Conservation (phyloP, 2,113 vertebrate genomes). For the Rhineura floridana region DNA sequence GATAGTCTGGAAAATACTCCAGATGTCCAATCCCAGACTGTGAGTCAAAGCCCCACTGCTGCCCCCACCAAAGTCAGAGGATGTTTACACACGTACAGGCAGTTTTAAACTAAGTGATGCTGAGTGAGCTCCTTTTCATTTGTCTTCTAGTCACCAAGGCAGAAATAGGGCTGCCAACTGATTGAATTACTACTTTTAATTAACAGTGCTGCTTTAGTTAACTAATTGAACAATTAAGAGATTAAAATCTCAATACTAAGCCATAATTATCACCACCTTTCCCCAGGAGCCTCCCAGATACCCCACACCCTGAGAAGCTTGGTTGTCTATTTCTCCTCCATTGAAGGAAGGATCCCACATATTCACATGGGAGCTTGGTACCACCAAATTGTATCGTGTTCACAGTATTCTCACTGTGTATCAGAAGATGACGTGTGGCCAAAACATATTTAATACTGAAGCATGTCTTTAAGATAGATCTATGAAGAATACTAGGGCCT, state of each 20-base stretch:
- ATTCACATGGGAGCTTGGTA: not conserved
- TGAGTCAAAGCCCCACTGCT: slow-evolving; percentile 8
- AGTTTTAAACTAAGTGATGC: not conserved
- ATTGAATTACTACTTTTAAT: slow-evolving; percentile 17
- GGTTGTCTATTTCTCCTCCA: not conserved
- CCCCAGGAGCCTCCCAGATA: not conserved
- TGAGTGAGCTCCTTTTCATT: not conserved
- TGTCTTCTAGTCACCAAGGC: not conserved
- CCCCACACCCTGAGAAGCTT: not conserved
- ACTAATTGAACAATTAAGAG: slow-evolving; percentile 28
- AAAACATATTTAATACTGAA: not conserved
- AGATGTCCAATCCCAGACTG: slow-evolving; percentile 3
- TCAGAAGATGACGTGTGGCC: not conserved
- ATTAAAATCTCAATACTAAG: not conserved
- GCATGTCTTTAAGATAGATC: not conserved
- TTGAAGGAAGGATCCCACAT: not conserved
- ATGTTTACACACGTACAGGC: not conserved
- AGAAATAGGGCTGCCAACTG: slow-evolving; percentile 1
- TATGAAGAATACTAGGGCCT: not conserved
- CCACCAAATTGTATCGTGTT: not conserved
- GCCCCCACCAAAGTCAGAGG: not conserved
- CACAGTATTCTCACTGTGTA: not conserved
- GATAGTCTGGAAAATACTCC: not conserved
- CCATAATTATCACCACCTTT: not conserved
- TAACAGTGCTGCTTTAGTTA: slow-evolving; percentile 10